Base-by-base conservation (phyloP, 2,888 invertebrate species). In the Halictus quadricinctus region DNA sequence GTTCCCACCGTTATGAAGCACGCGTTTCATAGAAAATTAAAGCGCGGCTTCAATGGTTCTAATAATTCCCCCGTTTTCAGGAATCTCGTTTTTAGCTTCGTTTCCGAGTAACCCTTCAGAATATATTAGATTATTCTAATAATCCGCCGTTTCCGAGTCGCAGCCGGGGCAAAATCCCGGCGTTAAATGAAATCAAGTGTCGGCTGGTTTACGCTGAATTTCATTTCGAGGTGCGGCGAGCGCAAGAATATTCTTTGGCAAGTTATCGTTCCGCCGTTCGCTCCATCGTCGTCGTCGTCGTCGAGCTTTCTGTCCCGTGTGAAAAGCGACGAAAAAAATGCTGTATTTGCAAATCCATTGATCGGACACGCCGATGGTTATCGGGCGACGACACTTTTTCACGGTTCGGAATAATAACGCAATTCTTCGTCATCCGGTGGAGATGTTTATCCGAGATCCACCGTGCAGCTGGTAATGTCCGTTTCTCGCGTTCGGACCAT, bases 381-480 rank as follows among this genome's bases (percentile, higher is more conserved):
- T 80, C 75, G 82, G 58, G 72, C 46, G 79, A 84, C 76, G 76
- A 79, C 80, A 69, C 79, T 81, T 79, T 79, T 83, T 80, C 76
- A 78, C 78, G 72, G 77, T 70, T 83, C 46, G 75, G 72, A 83
- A 87, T 89, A 89, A 90, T 77, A 87, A 88, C 74, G 88, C 79
- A 78, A 88, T 81, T 83, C 78, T 77, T 87, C 77, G 79, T 86
- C 82, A 87, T 87, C 86, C 88, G 87, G 85, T 81, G 50, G 83
- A 89, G 92, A 92, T 91, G 81, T 60, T 89, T 90, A 92, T 92
- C 92, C 81, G 66, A 77, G 84, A 80, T 80, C 79, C 76, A 87
- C 72, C 50, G 73, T 48, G 81, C 85, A 72, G 72, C 81, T 81
- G 86, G 79, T 79, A 88, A 86, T 93, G 93, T 90, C 84, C 85